These are phyloP conservation scores for Lineus longissimus DNA, from an alignment of 1,140 invertebrate genomes.

Conservation along the genomic window DNA sequence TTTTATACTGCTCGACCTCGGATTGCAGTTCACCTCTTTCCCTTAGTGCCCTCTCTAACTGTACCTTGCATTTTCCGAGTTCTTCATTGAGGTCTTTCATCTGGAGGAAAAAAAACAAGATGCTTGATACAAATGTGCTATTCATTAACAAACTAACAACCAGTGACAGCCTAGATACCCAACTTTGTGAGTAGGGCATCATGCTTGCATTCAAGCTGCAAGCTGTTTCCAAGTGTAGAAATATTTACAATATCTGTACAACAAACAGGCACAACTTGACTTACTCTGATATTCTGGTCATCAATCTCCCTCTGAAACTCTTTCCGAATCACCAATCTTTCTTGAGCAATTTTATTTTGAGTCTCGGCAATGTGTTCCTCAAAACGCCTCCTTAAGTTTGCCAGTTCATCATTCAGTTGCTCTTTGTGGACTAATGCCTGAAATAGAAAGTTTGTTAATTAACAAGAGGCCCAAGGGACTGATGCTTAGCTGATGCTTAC, in stretches of 20 bases:
- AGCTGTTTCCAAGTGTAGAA: no score
- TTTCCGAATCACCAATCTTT: slow-evolving; percentile 30
- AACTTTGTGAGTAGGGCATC: no score
- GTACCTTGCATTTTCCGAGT: slow-evolving; percentile 23
- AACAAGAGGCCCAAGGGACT: neutral
- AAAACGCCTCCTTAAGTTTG: slow-evolving; percentile 31
- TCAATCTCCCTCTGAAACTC: slow-evolving; percentile 32
- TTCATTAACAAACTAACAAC: no score
- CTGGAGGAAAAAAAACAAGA: slow-evolving; percentile 22
- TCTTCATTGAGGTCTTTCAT: slow-evolving; percentile 32
- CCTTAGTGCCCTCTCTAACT: slow-evolving; percentile 32
- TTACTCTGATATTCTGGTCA: slow-evolving; percentile 36
- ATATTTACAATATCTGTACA: no score
- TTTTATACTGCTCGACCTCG: slow-evolving; percentile 32
- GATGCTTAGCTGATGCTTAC: no score
- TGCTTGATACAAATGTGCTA: no score
- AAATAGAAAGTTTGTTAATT: neutral
- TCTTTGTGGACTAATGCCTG: slow-evolving; percentile 42
- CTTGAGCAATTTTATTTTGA: slow-evolving; percentile 30
- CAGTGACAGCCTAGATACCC: no score
- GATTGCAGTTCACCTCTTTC: slow-evolving; percentile 32
- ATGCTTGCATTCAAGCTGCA: no score
- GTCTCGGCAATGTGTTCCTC: slow-evolving; percentile 29
- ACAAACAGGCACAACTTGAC: neutral
- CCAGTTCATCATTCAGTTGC: slow-evolving; percentile 37